A percentile compares a stretch with the other conserved stretches of the same genome.
Conservation (phyloP, 1,140 invertebrate species). For the Frieseomelitta varia region DNA sequence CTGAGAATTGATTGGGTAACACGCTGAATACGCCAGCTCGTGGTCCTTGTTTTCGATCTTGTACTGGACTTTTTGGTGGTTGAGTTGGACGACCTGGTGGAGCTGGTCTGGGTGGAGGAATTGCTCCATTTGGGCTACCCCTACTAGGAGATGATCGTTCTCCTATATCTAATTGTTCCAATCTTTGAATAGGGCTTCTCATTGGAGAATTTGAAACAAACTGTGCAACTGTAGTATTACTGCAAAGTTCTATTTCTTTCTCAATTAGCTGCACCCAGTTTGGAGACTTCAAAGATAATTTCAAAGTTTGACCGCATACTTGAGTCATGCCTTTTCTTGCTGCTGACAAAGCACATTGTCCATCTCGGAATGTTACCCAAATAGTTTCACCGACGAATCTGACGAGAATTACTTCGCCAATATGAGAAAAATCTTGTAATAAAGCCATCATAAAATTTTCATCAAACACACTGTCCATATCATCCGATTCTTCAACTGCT, state of each 20-base stretch:
- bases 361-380: slow-evolving; percentile 94
- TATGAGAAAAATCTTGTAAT: slow-evolving; percentile 88
- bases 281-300: slow-evolving; percentile 90
- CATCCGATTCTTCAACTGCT: slow-evolving; percentile 74
- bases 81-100: slow-evolving; percentile 84
- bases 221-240: slow-evolving; percentile 91
- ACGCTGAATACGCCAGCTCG: slow-evolving; percentile 77
- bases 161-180: slow-evolving; percentile 78
- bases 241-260: slow-evolving; percentile 91
- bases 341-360: slow-evolving; percentile 91
- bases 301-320: slow-evolving; percentile 87
- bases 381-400: slow-evolving; percentile 94
- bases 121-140: slow-evolving; percentile 66
- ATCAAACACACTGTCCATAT: slow-evolving; percentile 83
- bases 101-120: slow-evolving; percentile 74
- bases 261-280: slow-evolving; percentile 92
- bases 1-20: slow-evolving; percentile 57
- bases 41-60: slow-evolving; percentile 70
- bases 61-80: slow-evolving; percentile 75
- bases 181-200: slow-evolving; percentile 60
- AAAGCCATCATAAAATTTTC: slow-evolving; percentile 88
- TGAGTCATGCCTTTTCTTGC: slow-evolving; percentile 84
- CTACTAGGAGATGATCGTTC: slow-evolving; percentile 66
- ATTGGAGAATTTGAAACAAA: slow-evolving; percentile 80
- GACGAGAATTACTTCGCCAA: slow-evolving; percentile 94